Evolutionary conservation across 2,113 vertebrate species (phyloP).

Genomic region (Mustelus asterias): DNA sequence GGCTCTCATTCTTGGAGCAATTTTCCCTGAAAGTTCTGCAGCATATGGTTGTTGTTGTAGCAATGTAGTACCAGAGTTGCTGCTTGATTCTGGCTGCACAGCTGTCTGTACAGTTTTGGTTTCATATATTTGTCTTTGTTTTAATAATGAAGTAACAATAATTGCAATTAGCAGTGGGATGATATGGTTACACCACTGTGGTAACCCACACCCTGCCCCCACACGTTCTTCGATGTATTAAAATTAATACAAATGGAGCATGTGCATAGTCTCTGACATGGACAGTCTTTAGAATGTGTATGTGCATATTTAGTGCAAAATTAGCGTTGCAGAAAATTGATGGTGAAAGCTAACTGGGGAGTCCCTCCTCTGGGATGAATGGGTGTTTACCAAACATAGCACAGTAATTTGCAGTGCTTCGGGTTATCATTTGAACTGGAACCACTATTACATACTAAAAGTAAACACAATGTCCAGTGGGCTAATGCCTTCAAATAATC

Average conservation of each 20-base stretch:
- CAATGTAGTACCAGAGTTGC: neutral
- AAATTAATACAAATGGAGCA: neutral
- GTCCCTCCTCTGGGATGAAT: neutral
- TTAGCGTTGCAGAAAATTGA: neutral
- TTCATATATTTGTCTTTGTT: neutral
- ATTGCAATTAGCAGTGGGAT: too few species aligned
- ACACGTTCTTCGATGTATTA: neutral
- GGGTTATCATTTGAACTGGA: neutral
- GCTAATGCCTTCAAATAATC: neutral
- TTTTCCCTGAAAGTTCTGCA: neutral
- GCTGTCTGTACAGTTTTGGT: too few species aligned
- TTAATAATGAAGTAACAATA: neutral
- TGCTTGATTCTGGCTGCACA: neutral
- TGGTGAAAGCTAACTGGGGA: neutral
- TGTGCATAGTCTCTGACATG: neutral
- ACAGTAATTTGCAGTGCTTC: neutral
- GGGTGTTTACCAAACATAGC: neutral
- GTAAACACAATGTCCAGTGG: neutral
- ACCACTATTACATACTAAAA: neutral
- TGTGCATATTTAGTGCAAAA: neutral
- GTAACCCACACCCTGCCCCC: neutral
- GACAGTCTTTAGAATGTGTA: neutral
- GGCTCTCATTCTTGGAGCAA: neutral
- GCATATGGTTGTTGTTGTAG: neutral
- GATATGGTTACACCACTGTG: neutral